These are phyloP conservation scores for Seriola quinqueradiata DNA, from an alignment of 2,113 vertebrate genomes.

Conservation along the genomic window DNA sequence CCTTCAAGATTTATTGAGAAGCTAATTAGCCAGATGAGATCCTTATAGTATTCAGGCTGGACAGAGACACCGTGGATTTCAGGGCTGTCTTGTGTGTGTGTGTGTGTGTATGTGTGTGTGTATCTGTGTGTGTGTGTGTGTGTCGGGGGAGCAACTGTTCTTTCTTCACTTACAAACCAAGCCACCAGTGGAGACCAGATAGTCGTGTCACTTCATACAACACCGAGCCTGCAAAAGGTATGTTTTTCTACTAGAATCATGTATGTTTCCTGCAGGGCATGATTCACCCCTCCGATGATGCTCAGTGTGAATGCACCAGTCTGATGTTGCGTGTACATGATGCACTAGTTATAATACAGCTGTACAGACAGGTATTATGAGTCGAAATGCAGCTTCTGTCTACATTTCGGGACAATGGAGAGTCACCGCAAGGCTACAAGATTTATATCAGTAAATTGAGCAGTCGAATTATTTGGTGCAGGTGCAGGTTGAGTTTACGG, in stretches of 20 bases:
- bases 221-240: slow-evolving; percentile 39
- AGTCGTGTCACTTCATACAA: background rate
- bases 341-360: background rate
- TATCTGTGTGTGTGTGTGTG: too few species aligned
- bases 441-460: background rate
- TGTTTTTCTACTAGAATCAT: background rate
- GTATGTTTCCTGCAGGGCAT: slow-evolving; percentile 12
- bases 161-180: background rate
- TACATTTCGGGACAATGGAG: background rate
- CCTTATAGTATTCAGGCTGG: slow-evolving; percentile 38
- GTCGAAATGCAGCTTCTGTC: background rate
- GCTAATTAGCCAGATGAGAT: slow-evolving; percentile 79
- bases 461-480: background rate
- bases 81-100: background rate
- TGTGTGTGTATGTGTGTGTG: too few species aligned
- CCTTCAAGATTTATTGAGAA: slow-evolving; percentile 66
- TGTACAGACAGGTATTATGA: too few species aligned
- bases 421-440: background rate
- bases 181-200: background rate
- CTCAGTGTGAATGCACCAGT: background rate
- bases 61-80: background rate
- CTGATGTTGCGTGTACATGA: background rate
- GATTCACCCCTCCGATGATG: background rate
- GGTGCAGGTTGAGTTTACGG: background rate
- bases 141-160: background rate